Percentiles rank a stretch among this genome's conserved stretches.
Conservation (phyloP, 2,113 vertebrate genomes). For the Salvelinus namaycush region DNA sequence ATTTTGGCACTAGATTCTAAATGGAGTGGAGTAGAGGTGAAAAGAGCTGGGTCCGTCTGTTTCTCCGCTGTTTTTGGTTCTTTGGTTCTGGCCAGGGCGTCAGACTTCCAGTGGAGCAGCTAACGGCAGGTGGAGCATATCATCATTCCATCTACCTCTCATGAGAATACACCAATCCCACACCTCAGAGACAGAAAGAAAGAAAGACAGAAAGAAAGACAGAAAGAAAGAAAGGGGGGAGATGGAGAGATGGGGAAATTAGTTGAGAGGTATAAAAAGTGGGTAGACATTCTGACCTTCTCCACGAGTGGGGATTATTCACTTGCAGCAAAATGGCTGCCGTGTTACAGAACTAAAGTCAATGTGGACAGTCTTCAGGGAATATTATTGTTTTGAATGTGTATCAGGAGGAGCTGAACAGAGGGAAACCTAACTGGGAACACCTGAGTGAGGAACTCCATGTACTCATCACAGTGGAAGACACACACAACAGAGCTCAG, state of each 20-base stretch:
- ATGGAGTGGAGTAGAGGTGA: not conserved
- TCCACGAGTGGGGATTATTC: too few relatives aligned
- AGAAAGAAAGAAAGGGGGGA: slow-evolving; percentile 31
- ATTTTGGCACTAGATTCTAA: slow-evolving; percentile 47
- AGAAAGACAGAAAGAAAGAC: slow-evolving; percentile 57
- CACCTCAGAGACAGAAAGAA: slow-evolving; percentile 43
- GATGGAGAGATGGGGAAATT: slow-evolving; percentile 3
- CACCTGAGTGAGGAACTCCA: slow-evolving; percentile 96
- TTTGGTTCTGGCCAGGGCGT: slow-evolving; percentile 57
- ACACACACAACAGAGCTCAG: slow-evolving; percentile 94
- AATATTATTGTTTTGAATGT: slow-evolving; percentile 25
- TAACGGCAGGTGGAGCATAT: slow-evolving; percentile 71
- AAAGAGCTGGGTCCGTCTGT: slow-evolving; percentile 56
- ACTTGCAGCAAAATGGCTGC: too few relatives aligned
- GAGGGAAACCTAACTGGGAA: slow-evolving; percentile 97
- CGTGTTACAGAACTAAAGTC: not conserved
- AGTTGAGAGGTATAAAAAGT: not conserved
- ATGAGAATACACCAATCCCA: slow-evolving; percentile 66
- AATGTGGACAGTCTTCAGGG: not conserved
- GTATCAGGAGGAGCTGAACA: slow-evolving; percentile 91
- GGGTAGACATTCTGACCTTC: not conserved
- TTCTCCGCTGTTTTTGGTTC: slow-evolving; percentile 61
- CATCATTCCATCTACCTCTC: slow-evolving; percentile 61
- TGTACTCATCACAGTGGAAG: slow-evolving; percentile 95
- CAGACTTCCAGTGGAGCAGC: slow-evolving; percentile 51